Percentiles rank a stretch among this genome's conserved stretches.
Evolutionary conservation across 2,797 vertebrate genomes (phyloP).

Genomic region (Halcyon badia): DNA sequence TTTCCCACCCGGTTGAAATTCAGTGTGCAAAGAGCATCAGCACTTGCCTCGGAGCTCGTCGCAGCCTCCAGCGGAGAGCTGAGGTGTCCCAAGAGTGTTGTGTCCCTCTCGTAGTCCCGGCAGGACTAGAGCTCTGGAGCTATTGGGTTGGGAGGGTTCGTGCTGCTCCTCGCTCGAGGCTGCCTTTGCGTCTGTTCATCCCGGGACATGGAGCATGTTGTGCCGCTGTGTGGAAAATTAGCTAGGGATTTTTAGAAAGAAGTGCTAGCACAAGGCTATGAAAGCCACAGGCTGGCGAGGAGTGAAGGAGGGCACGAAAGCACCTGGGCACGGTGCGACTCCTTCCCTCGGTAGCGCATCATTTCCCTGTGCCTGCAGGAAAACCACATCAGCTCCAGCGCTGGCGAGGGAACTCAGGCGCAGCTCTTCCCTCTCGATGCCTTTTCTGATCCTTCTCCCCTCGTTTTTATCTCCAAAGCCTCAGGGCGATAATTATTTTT

Average conservation of each 20-base stretch:
- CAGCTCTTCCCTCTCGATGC: not conserved
- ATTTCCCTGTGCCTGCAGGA: not conserved
- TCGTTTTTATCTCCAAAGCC: slow-evolving; percentile 16
- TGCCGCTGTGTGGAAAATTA: rapidly evolving
- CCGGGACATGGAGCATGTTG: rapidly evolving
- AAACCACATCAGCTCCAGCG: not conserved
- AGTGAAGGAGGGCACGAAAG: not conserved
- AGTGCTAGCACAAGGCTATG: rapidly evolving
- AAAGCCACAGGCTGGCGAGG: not conserved
- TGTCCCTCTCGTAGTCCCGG: not conserved
- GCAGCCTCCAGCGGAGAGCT: not conserved
- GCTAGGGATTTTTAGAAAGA: not conserved
- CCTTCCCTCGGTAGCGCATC: not conserved
- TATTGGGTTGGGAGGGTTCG: not conserved
- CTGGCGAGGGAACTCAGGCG: not conserved
- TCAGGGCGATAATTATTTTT: slow-evolving; percentile 52
- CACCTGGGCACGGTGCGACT: rapidly evolving
- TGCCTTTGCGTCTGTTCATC: not conserved
- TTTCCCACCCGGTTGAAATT: not conserved
- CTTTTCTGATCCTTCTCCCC: not conserved
- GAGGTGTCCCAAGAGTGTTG: rapidly evolving
- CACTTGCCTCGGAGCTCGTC: rapidly evolving
- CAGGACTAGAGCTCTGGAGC: rapidly evolving
- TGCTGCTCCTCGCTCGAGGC: rapidly evolving
- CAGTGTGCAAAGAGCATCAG: rapidly evolving